These are phyloP conservation scores for Bovichtus variegatus DNA, from an alignment of 2,797 vertebrate genomes.

Conservation along the genomic window DNA sequence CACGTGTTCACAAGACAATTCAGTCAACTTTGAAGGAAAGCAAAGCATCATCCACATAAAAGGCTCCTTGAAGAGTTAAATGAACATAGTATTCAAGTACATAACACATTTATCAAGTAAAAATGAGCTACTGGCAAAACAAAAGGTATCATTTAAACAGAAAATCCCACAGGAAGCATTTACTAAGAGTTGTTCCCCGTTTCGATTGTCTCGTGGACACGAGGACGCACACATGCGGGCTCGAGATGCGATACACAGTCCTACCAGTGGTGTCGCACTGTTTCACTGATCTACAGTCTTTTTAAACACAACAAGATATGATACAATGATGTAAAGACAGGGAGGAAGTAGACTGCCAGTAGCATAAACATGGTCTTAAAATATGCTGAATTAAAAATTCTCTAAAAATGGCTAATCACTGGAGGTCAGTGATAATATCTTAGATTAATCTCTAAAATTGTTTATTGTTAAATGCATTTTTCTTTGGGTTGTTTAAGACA, in stretches of 20 bases:
- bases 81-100: background rate
- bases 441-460: background rate
- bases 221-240: background rate
- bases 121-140: background rate
- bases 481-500: background rate
- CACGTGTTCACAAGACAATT: slow-evolving; percentile 66
- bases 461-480: background rate
- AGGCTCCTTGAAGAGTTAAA: slow-evolving; percentile 30
- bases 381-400: too few species aligned
- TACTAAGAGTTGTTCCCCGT: too few species aligned
- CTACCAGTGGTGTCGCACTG: background rate
- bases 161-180: background rate
- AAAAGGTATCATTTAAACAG: background rate
- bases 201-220: background rate
- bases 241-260: background rate
- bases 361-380: too few species aligned
- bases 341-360: background rate
- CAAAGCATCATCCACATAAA: slow-evolving; percentile 51
- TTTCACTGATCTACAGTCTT: background rate
- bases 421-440: too few species aligned
- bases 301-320: too few species aligned
- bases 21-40: slow-evolving; percentile 58
- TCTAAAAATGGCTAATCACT: too few species aligned
- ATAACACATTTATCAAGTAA: background rate
- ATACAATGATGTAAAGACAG: background rate